Base-by-base conservation (phyloP, 2,797 vertebrate species). In the Characodon lateralis region DNA sequence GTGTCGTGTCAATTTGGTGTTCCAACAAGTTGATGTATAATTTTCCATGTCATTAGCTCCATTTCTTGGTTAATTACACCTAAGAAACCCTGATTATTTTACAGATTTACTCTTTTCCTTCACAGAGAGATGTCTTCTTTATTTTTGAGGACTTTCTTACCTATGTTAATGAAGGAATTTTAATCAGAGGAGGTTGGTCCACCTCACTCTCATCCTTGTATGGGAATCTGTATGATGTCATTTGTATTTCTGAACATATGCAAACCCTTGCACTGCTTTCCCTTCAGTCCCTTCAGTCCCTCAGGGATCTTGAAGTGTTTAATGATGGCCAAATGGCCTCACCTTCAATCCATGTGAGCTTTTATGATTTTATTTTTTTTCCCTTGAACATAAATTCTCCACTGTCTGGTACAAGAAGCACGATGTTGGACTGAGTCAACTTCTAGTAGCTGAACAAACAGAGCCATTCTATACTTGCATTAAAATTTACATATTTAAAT, bases 31-130 rank as follows among this genome's bases (percentile, higher is more conserved):
- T 82, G 73, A 81, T 89, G 75, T 86, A 89, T 81, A 22, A 80
- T 82, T 89, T 88, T 84, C 83, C 82, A 85, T 70, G 82, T 86
- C 84, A 81, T 88, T 83, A 84, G 74, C 74, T 65, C 92, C 93
- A 95, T 81, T 71, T 79, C 73, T 10, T 76, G 72, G 79, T 53
- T 68, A 77, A 73, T 24, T 28, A 26, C 63, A 26, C 3, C 12
- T 1, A 41, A 53, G 31, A 72, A 39, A 28, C 26, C n/a, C 41
- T 0, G 24, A 46, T 69, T 69, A 46, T 2, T 46, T 24, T 43
- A n/a, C 63, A 41, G 35, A 41, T 66, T 51, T 13, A 4, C 13
- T 41, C 8, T 63, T 63, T 63, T 18, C 31, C 35, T 9, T 35
- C 35, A 63, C 28, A 66, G 20, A 22, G 35, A 66, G 63, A 66